Evolutionary conservation across 2,888 invertebrate genomes (phyloP), one percentile per base, ranked within the genome.

Genomic region (Plusia festucae): DNA sequence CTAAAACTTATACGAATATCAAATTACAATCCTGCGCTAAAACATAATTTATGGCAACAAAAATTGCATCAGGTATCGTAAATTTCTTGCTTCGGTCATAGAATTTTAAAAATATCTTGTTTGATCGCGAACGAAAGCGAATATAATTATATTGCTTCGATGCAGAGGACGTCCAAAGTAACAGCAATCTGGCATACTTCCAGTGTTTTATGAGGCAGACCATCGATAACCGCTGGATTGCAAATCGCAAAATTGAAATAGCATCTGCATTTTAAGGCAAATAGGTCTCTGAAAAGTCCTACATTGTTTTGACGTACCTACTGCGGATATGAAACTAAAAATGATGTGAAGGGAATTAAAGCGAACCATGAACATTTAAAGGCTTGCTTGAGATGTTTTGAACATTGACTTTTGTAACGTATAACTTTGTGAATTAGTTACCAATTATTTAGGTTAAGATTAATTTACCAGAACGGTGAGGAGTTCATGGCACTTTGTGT

Each of bases 81-180:
- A 46, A 46, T 18, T 18, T 20, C 13, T 24, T 15, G 15, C 52
- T 57, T 5, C 18, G 13, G 0, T 15, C 30, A 27, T 4, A 13
- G 16, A 18, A 13, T 40, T 54, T 63, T 27, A 27, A 27, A n/a
- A 44, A 63, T 70, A 66, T 49, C 40, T 68, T 71, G 65, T 64
- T 71, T 56, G 59, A 59, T 8, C 53, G 64, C 40, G 61, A 58
- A 57, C 62, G 61, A 76, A 57, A 52, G 65, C 18, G 60, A 63
- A 65, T 71, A 75, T 78, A n/a, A n/a, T n/a, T n/a, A 76, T 78
- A 81, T 66, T 34, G 65, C 59, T 67, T 69, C 57, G 30, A 56
- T 56, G 56, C 66, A 66, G 2, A 76, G 60, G 40, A 65, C 58
- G 40, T 70, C 40, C 57, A 65, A 62, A 76, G 61, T 67, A 75